Evolutionary conservation across 92 coral and sea anemone genomes (phyloP), one percentile per base, ranked within the genome.

Genomic region (Siderastrea radians): DNA sequence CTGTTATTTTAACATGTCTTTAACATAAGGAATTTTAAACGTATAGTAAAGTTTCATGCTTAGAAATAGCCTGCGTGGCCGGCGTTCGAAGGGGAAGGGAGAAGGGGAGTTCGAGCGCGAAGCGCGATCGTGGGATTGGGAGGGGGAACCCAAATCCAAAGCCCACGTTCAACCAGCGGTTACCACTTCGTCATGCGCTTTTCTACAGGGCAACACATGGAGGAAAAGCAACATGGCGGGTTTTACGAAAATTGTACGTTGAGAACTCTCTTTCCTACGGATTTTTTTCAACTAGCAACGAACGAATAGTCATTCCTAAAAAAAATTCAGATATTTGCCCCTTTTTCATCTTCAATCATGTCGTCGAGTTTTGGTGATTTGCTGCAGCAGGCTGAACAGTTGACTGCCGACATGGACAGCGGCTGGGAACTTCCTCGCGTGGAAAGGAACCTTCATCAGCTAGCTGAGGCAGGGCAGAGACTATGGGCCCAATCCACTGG

Each of bases 401-500:
- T 97, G 79, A 97, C 99, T 11, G 98, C 99, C 1, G 99, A 97
- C 85, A 97, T 97, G 94, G 99, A 97, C 73, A 97, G 97, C 71
- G 99, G 99, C 45, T 95, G 98, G 91, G 99, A 97, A 47, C 91
- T 97, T 15, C 99, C 99, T 4, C 84, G 99, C 50, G 96, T 97
- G 14, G 98, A 97, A 67, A 87, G 98, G 49, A 97, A 97, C 82
- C 94, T 97, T 19, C 99, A 97, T 72, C 99, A 97, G 86, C 83
- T 97, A 60, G 98, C 99, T 1, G 98, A 97, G 86, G 99, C 99
- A 48, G 98, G 99, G 53, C 95, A 96, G 88, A 92, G 99, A 74
- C 88, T 97, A 68, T 95, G 98, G 98, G 91, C 96, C 16, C 93
- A 92, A 83, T 94, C 96, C 49, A 91, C 96, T 45, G 98, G 98